Conservation (phyloP, 2,113 vertebrate genomes). For the Bucco capensis region DNA sequence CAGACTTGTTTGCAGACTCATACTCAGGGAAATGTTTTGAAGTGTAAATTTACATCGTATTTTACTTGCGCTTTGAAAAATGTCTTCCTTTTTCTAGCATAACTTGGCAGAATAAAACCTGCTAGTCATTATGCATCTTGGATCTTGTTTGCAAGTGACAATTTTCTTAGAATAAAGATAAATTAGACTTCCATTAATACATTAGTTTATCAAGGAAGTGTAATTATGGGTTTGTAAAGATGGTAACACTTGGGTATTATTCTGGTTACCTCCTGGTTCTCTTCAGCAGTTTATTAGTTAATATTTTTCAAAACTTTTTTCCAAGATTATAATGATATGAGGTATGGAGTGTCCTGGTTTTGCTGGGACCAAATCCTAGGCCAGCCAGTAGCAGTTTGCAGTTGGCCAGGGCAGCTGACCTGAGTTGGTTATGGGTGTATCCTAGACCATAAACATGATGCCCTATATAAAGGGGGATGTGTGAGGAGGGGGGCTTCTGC, state of each 20-base stretch:
- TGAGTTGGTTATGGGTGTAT: too few species aligned
- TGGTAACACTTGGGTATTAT: not conserved
- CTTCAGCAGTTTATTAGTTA: not conserved
- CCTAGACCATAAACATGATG: too few species aligned
- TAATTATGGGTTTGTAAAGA: not conserved
- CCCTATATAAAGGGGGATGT: too few species aligned
- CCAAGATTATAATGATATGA: not conserved
- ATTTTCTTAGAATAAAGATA: not conserved
- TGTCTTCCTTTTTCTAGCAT: not conserved
- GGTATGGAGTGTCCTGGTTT: not conserved
- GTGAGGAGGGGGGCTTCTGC: too few species aligned
- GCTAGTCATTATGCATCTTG: not conserved
- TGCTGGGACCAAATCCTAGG: too few species aligned
- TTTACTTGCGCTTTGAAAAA: not conserved
- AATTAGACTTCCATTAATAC: not conserved
- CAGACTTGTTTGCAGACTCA: not conserved
- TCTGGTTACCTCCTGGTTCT: not conserved
- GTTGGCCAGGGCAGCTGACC: too few species aligned
- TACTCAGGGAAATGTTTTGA: not conserved
- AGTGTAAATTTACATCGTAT: not conserved
- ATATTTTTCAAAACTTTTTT: not conserved
- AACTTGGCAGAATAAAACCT: not conserved
- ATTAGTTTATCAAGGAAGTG: not conserved
- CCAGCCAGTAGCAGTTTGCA: too few species aligned
- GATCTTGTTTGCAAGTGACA: not conserved